Evolutionary conservation across 2,113 vertebrate species (phyloP).

Genomic region (Anas platyrhynchos): DNA sequence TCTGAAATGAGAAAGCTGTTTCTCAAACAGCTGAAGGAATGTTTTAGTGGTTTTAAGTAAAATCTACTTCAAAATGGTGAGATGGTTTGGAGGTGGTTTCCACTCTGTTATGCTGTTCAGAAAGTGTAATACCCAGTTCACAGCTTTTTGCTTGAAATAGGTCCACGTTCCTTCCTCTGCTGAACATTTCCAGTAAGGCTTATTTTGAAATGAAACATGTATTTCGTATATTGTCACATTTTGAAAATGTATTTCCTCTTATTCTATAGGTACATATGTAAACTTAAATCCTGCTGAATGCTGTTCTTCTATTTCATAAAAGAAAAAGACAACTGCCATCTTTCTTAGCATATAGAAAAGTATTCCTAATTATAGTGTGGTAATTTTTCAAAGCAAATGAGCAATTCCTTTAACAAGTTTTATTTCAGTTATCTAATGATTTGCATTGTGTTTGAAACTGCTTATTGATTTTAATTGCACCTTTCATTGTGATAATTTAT

Average conservation of each 20-base stretch:
- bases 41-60: neutral
- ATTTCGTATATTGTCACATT: neutral
- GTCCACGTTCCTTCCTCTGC: neutral
- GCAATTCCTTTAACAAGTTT: conserved; percentile 17
- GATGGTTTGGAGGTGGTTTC: neutral
- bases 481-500: conserved; percentile 23
- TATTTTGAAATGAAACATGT: neutral
- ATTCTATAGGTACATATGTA: neutral
- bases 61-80: neutral
- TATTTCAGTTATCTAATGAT: conserved; percentile 40
- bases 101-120: neutral
- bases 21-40: neutral
- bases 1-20: neutral
- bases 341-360: neutral
- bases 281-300: neutral
- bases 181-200: neutral
- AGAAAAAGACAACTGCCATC: neutral
- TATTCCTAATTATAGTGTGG: neutral
- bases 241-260: neutral
- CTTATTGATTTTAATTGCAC: conserved; percentile 55
- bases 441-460: neutral
- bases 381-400: conserved; percentile 19
- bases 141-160: neutral
- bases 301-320: neutral
- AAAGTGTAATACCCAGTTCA: neutral